These are phyloP conservation scores for Phyllotreta striolata DNA, from an alignment of 2,888 invertebrate genomes.

Conservation along the genomic window DNA sequence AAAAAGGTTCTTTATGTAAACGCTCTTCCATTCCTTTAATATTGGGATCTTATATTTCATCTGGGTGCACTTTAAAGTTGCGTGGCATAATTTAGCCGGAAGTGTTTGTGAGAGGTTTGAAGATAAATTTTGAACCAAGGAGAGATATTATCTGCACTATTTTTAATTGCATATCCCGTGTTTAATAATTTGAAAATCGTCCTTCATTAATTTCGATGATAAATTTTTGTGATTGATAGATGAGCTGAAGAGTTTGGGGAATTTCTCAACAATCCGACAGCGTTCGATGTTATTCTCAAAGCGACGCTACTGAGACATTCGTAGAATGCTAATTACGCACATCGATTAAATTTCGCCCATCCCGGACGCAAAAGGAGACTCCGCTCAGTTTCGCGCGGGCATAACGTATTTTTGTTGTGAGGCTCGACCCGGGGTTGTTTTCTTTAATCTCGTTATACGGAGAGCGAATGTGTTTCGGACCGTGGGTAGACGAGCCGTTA, in stretches of 20 bases:
- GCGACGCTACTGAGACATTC: slow-evolving; percentile 24
- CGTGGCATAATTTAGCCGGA: slow-evolving; percentile 3
- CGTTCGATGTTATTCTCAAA: background rate
- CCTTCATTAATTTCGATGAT: too few species aligned
- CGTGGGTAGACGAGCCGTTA: background rate
- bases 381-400: slow-evolving; percentile 29
- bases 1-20: slow-evolving; percentile 29
- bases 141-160: background rate
- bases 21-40: slow-evolving; percentile 19
- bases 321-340: slow-evolving; percentile 32
- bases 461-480: slow-evolving; percentile 13
- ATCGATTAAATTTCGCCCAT: slow-evolving; percentile 35
- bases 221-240: too few species aligned
- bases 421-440: slow-evolving; percentile 32
- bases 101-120: background rate
- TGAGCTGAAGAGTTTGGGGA: too few species aligned
- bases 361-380: slow-evolving; percentile 31
- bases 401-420: slow-evolving; percentile 31
- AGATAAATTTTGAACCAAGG: background rate
- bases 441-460: slow-evolving; percentile 27
- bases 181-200: too few species aligned
- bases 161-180: too few species aligned
- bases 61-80: background rate
- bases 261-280: too few species aligned
- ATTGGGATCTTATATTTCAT: slow-evolving; percentile 21